Conservation (phyloP, 2,888 invertebrate species). For the Lithophane leautieri region DNA sequence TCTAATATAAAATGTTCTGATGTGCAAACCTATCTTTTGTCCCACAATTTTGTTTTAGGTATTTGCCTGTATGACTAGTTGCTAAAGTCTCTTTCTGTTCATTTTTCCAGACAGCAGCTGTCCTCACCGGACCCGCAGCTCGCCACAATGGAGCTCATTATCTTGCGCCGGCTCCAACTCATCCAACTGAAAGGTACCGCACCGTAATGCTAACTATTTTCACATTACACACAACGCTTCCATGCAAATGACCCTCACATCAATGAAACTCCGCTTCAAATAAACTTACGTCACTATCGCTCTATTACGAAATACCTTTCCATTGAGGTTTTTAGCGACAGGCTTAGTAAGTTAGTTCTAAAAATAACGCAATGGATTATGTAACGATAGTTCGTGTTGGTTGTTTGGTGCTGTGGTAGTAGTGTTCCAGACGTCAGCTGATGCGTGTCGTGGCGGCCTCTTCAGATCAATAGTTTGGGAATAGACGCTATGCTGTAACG, state of each 20-base stretch:
- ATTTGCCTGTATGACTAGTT: constrained; percentile 41
- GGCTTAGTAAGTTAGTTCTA: constrained; percentile 46
- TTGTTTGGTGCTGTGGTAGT: constrained; percentile 51
- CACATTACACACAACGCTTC: constrained; percentile 55
- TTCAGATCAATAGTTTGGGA: constrained; percentile 66
- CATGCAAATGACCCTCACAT: constrained; percentile 63
- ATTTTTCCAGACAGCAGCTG: constrained; percentile 80
- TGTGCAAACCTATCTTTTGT: neutral
- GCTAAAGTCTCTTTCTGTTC: constrained; percentile 58
- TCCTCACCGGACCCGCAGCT: constrained; percentile 74
- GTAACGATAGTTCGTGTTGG: constrained; percentile 55
- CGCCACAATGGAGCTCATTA: constrained; percentile 80
- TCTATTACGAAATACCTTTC: constrained; percentile 51
- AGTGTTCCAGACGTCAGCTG: constrained; percentile 64
- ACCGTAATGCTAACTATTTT: constrained; percentile 59
- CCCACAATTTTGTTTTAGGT: constrained; percentile 13
- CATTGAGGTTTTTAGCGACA: constrained; percentile 56
- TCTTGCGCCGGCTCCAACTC: constrained; percentile 68
- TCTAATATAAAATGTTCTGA: neutral
- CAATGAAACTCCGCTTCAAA: constrained; percentile 60
- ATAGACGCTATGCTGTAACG: constrained; percentile 54
- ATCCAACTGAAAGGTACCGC: constrained; percentile 81
- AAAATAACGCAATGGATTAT: constrained; percentile 63
- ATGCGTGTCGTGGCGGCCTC: constrained; percentile 63
- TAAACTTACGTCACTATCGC: constrained; percentile 56